Conservation (phyloP, 2,797 vertebrate species). For the Graptemys geographica region DNA sequence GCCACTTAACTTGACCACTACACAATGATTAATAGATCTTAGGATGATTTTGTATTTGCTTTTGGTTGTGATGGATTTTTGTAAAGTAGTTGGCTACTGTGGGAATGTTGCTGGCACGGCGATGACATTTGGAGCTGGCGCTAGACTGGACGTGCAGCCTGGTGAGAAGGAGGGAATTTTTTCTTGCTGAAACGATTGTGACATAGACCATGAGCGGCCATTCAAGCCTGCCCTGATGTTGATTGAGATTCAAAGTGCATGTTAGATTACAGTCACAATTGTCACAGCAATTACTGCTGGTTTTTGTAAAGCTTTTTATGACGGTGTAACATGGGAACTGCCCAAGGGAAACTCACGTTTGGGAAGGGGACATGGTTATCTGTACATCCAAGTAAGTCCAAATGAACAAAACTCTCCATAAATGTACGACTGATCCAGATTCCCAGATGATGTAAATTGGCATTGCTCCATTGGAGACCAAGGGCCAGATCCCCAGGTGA, state of each 20-base stretch:
- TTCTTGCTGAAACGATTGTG: background rate
- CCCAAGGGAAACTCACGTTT: background rate
- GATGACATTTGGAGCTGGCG: constrained; percentile 10
- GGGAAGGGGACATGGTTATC: background rate
- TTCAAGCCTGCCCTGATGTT: too few species aligned
- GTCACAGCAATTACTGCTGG: background rate
- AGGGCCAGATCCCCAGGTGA: background rate
- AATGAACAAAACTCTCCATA: background rate
- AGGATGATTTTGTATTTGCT: background rate
- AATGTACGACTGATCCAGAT: background rate
- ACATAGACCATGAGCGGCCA: background rate
- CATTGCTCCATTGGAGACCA: background rate
- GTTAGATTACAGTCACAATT: background rate
- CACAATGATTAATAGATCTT: background rate
- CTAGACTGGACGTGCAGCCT: constrained; percentile 10
- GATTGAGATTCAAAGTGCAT: background rate
- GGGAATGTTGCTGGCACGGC: background rate
- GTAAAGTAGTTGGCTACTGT: constrained; percentile 12
- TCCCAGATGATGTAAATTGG: background rate
- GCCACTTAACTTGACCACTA: background rate
- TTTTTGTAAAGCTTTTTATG: background rate
- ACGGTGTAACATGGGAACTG: background rate
- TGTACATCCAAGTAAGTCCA: background rate
- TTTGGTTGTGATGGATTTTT: background rate
- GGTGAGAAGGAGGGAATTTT: background rate